These are phyloP conservation scores for Uropsilus gracilis DNA, from an alignment of 2,113 vertebrate species.

Conservation along the genomic window DNA sequence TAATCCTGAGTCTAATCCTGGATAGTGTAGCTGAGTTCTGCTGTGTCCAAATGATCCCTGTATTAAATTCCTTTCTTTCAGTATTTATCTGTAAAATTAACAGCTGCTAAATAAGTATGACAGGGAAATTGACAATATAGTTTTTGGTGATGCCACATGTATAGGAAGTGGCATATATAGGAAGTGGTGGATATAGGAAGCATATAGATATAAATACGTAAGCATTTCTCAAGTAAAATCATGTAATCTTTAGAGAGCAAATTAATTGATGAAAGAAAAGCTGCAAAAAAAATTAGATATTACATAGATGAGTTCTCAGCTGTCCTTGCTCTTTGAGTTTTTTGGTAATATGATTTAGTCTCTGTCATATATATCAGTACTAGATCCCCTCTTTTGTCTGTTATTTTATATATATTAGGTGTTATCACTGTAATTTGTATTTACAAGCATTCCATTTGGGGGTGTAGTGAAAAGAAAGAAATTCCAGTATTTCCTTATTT, in stretches of 20 bases:
- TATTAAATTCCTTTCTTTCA: conserved; percentile 11
- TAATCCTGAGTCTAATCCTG: neutral
- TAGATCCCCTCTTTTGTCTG: neutral
- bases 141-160: neutral
- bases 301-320: neutral
- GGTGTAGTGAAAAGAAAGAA: neutral
- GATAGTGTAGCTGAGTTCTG: neutral
- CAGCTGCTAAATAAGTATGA: conserved; percentile 19
- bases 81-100: conserved; percentile 56
- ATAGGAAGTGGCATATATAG: no score
- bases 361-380: neutral
- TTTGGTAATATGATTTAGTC: conserved; percentile 49
- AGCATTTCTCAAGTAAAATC: conserved; percentile 7
- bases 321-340: neutral
- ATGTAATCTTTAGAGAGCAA: conserved; percentile 49
- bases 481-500: neutral
- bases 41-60: neutral
- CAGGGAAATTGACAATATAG: neutral
- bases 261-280: conserved; percentile 21
- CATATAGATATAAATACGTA: neutral
- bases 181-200: neutral
- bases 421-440: conserved; percentile 14
- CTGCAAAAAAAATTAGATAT: neutral
- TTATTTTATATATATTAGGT: neutral
- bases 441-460: neutral